A percentile compares a stretch with the other conserved stretches of the same genome.
These are phyloP conservation scores for Recurvirostra avosetta DNA, from an alignment of 2,113 vertebrate species.

Conservation along the genomic window DNA sequence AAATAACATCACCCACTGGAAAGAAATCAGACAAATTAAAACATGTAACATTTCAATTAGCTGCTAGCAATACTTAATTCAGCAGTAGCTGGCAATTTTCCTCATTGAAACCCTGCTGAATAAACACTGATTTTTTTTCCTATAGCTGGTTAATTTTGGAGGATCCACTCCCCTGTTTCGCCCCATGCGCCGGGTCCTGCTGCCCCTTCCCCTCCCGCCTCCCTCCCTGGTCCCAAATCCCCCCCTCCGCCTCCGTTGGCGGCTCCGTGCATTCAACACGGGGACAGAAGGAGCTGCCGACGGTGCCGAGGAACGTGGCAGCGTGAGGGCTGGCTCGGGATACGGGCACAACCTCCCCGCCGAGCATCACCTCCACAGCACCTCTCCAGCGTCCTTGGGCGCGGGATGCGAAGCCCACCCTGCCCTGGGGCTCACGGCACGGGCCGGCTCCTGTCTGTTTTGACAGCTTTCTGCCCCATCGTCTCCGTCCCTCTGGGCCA, in stretches of 20 bases:
- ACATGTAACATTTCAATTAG: slow-evolving; percentile 52
- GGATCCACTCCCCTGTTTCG: not conserved
- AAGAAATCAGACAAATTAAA: slow-evolving; percentile 51
- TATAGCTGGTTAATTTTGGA: not conserved
- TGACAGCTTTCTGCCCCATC: slow-evolving; percentile 1
- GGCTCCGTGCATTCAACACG: not conserved
- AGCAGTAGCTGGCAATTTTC: slow-evolving; percentile 32
- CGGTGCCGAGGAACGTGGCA: not conserved
- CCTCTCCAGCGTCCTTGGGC: not conserved
- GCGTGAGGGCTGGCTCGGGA: not conserved
- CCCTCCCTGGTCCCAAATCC: not conserved
- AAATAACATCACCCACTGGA: slow-evolving; percentile 51
- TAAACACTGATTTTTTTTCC: not conserved
- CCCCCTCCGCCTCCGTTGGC: rapidly evolving
- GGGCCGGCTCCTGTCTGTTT: not conserved
- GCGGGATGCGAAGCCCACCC: not conserved
- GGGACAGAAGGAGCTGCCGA: not conserved
- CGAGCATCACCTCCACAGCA: not conserved
- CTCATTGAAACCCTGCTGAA: not conserved
- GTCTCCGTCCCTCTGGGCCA: not conserved
- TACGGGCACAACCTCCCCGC: not conserved
- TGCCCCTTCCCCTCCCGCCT: not conserved
- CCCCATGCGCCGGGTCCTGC: not conserved
- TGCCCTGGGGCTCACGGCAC: not conserved
- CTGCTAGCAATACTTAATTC: slow-evolving; percentile 40